Percentiles rank a stretch among this genome's conserved stretches.
Evolutionary conservation across 1,140 invertebrate genomes (phyloP).

Genomic region (Whitmania pigra): DNA sequence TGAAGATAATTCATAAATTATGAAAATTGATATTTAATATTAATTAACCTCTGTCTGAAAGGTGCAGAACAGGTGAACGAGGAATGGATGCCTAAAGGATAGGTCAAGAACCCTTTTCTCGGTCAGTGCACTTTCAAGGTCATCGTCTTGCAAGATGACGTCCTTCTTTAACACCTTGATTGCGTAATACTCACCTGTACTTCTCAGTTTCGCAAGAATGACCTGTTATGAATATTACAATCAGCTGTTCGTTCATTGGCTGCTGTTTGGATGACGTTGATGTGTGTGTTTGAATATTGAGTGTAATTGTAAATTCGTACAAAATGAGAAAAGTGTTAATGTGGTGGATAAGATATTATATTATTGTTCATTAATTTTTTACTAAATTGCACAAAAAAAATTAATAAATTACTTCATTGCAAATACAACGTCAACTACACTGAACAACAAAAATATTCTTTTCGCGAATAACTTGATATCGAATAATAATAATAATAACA

Average conservation of each 20-base stretch:
- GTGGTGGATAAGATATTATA: too few relatives aligned
- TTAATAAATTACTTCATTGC: too few relatives aligned
- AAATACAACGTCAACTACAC: too few relatives aligned
- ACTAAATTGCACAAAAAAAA: too few relatives aligned
- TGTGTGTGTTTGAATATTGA: not conserved
- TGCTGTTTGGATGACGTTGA: not conserved
- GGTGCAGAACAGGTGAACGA: conserved; percentile 84
- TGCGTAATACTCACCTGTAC: conserved; percentile 80
- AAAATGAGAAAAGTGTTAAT: too few relatives aligned
- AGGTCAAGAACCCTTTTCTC: conserved; percentile 84
- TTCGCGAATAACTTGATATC: too few relatives aligned
- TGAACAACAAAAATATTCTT: too few relatives aligned
- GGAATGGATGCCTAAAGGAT: conserved; percentile 84
- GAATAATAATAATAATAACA: too few relatives aligned
- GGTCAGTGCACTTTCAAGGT: conserved; percentile 92
- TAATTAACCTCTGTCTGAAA: conserved; percentile 68
- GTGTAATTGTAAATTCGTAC: too few relatives aligned
- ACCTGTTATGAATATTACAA: conserved; percentile 42
- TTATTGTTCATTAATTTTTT: too few relatives aligned
- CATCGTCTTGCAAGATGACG: conserved; percentile 90
- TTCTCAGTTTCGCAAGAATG: conserved; percentile 82
- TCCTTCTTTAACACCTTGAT: conserved; percentile 93
- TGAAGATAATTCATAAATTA: too few relatives aligned
- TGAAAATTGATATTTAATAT: too few relatives aligned
- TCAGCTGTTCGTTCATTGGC: not conserved